These are phyloP conservation scores for Phaethon lepturus DNA, from an alignment of 2,113 vertebrate species.

Conservation along the genomic window DNA sequence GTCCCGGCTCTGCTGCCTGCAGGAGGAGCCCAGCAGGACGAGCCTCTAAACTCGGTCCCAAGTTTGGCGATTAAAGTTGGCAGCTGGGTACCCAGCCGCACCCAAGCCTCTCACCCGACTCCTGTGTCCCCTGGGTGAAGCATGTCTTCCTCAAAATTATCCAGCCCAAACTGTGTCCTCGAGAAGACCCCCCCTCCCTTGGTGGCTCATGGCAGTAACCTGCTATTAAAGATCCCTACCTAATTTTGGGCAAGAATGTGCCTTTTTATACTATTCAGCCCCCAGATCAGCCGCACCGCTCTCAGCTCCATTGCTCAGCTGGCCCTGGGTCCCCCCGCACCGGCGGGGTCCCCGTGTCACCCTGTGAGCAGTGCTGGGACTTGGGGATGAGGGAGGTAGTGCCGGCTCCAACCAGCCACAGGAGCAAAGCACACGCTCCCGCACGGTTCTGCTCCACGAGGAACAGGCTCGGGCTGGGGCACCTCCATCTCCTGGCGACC, in stretches of 20 bases:
- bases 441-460: neutral
- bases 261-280: neutral
- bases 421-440: neutral
- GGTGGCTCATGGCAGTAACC: neutral
- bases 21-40: neutral
- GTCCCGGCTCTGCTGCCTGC: neutral
- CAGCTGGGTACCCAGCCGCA: neutral
- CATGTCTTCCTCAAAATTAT: neutral
- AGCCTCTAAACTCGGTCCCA: neutral
- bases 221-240: neutral
- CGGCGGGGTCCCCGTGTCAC: neutral
- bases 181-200: neutral
- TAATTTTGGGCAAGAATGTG: neutral
- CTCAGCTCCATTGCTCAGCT: neutral
- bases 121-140: fast-evolving
- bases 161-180: neutral
- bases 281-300: fast-evolving
- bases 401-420: fast-evolving
- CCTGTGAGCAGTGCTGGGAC: neutral
- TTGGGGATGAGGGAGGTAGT: neutral
- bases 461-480: neutral
- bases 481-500: fast-evolving
- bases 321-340: neutral
- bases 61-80: neutral
- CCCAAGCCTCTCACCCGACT: neutral